Conservation (phyloP, 2,113 vertebrate species). For the Neolamprologus fasciatus region DNA sequence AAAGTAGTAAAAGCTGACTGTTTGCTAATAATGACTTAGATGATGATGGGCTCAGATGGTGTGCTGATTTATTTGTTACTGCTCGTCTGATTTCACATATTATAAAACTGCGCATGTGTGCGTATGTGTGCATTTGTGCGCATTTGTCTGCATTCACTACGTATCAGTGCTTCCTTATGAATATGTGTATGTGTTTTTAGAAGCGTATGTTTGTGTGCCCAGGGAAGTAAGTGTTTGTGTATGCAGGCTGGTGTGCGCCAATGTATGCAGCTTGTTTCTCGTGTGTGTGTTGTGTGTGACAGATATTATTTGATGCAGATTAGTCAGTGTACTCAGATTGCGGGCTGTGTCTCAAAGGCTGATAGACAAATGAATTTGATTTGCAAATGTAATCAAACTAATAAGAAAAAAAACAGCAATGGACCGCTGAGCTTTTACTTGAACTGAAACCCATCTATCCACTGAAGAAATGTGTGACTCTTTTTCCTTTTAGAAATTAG, state of each 20-base stretch:
- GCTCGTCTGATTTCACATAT: slow-evolving; percentile 94
- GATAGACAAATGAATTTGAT: slow-evolving; percentile 99
- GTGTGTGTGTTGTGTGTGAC: slow-evolving; percentile 23
- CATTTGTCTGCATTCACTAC: neutral
- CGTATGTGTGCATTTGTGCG: neutral
- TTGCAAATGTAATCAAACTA: slow-evolving; percentile 99
- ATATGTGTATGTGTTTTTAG: neutral
- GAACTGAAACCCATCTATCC: neutral
- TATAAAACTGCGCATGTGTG: slow-evolving; percentile 48
- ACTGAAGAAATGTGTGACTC: neutral
- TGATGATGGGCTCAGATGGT: slow-evolving; percentile 98
- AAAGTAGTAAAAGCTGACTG: slow-evolving; percentile 99
- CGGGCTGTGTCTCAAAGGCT: slow-evolving; percentile 91
- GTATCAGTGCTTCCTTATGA: neutral
- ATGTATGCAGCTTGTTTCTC: neutral
- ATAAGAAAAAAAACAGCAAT: slow-evolving; percentile 96
- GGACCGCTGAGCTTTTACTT: slow-evolving; percentile 62
- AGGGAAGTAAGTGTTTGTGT: neutral
- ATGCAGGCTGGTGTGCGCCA: neutral
- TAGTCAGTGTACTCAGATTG: slow-evolving; percentile 95
- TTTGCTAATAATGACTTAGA: slow-evolving; percentile 72
- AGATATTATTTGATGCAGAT: slow-evolving; percentile 93
- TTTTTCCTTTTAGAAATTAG: neutral
- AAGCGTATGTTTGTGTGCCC: neutral
- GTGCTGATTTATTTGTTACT: slow-evolving; percentile 99